Evolutionary conservation across 2,888 invertebrate species (phyloP).

Genomic region (Eupeodes luniger): DNA sequence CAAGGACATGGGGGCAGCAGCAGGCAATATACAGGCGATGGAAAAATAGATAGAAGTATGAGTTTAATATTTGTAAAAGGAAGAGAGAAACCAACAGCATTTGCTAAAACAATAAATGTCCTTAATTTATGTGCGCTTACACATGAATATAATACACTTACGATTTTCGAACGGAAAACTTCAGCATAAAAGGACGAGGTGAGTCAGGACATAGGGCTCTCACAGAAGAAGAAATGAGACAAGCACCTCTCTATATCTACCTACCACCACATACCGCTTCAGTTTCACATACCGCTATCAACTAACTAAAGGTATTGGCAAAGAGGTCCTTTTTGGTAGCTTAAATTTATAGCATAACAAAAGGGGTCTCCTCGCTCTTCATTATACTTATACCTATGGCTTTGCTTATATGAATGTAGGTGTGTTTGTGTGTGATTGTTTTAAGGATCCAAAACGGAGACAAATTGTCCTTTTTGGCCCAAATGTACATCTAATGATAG

Average conservation of each 20-base stretch:
- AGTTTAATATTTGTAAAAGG: constrained; percentile 24
- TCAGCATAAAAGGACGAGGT: constrained; percentile 53
- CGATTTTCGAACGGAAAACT: constrained; percentile 74
- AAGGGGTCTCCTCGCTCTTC: constrained; percentile 38
- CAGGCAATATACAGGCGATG: background rate
- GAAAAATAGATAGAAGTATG: background rate
- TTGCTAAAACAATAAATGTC: constrained; percentile 79
- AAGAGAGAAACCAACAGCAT: constrained; percentile 71
- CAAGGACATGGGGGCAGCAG: constrained; percentile 22
- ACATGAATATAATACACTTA: constrained; percentile 76
- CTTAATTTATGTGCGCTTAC: constrained; percentile 79
- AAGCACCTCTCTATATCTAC: background rate
- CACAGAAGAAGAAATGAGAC: constrained; percentile 16
- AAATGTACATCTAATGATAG: constrained; percentile 76
- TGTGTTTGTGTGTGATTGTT: constrained; percentile 52
- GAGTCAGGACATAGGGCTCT: constrained; percentile 4
- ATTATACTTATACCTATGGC: background rate
- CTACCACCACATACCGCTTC: constrained; percentile 19
- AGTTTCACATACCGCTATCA: constrained; percentile 14
- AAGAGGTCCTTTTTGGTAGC: constrained; percentile 66
- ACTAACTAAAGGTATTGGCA: constrained; percentile 72
- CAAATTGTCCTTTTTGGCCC: constrained; percentile 76
- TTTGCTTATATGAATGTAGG: background rate
- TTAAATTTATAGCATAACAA: constrained; percentile 68
- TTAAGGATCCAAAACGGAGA: constrained; percentile 74